Conservation (phyloP, 2,888 invertebrate genomes). For the Lycophotia porphyrea region DNA sequence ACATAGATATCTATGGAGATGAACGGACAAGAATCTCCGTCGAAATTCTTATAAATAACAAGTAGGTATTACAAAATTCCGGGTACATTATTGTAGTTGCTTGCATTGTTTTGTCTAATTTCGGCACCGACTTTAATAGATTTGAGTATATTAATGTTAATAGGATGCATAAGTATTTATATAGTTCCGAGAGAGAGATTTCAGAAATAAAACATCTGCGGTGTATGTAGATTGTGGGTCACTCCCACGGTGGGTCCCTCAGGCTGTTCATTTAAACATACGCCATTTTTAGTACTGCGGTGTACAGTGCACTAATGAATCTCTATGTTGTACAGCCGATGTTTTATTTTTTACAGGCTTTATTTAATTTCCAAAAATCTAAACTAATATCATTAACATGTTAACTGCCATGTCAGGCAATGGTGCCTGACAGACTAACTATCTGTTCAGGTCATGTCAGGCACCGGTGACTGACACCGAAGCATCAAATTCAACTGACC, state of each 20-base stretch:
- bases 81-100: not conserved
- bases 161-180: not conserved
- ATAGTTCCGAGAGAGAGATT: not conserved
- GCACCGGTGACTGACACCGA: too few relatives aligned
- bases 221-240: not conserved
- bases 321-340: not conserved
- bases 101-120: not conserved
- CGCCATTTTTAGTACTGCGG: not conserved
- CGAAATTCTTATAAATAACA: not conserved
- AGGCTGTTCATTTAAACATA: not conserved
- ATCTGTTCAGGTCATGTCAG: too few relatives aligned
- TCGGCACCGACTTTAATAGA: not conserved
- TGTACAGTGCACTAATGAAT: slow-evolving; percentile 25
- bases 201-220: not conserved
- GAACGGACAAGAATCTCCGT: not conserved
- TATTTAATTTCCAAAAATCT: too few relatives aligned
- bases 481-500: too few relatives aligned
- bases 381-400: too few relatives aligned
- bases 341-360: slow-evolving; percentile 13
- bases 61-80: not conserved
- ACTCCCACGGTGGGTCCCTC: not conserved
- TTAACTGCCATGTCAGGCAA: too few relatives aligned
- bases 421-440: too few relatives aligned
- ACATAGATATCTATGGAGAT: not conserved
- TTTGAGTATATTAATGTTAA: not conserved